phyloP scores from a whole-genome alignment of 2,797 vertebrate species.

The Pampus argenteus region DNA sequence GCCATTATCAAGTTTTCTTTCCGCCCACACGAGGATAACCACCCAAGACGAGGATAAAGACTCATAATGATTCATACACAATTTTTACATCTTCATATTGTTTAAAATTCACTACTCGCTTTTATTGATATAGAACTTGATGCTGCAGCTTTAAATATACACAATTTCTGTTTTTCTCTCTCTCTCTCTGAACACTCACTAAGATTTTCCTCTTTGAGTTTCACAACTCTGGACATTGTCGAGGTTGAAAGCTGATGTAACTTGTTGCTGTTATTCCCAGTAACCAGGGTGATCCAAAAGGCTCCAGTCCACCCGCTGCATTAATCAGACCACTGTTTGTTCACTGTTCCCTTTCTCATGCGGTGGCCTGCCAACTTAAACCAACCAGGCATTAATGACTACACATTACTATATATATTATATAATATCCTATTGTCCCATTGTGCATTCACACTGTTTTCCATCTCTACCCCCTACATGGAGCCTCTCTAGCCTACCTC shows the following conservation, averaged over 20 bases:
- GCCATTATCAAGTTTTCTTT: constrained; percentile 39
- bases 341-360: constrained; percentile 58
- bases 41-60: constrained; percentile 19
- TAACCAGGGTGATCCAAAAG: constrained; percentile 62
- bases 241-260: constrained; percentile 64
- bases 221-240: constrained; percentile 37
- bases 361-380: constrained; percentile 54
- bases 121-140: constrained; percentile 16
- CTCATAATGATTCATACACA: constrained; percentile 24
- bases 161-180: constrained; percentile 3
- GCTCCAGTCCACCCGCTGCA: constrained; percentile 45
- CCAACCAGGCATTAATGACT: constrained; percentile 44
- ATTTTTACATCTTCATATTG: constrained; percentile 18
- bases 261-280: constrained; percentile 59
- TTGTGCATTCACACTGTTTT: constrained; percentile 54
- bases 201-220: constrained; percentile 34
- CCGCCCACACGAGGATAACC: constrained; percentile 23
- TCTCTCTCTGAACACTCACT: too few species aligned
- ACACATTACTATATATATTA: too few species aligned
- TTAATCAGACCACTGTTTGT: constrained; percentile 65
- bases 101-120: constrained; percentile 1
- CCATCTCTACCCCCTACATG: constrained; percentile 24
- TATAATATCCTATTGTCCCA: too few species aligned
- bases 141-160: constrained; percentile 16
- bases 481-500: constrained; percentile 54